A percentile compares a stretch with the other conserved stretches of the same genome.
These are phyloP conservation scores for Orchestia grillus DNA, from an alignment of 1,140 invertebrate genomes.

Conservation along the genomic window DNA sequence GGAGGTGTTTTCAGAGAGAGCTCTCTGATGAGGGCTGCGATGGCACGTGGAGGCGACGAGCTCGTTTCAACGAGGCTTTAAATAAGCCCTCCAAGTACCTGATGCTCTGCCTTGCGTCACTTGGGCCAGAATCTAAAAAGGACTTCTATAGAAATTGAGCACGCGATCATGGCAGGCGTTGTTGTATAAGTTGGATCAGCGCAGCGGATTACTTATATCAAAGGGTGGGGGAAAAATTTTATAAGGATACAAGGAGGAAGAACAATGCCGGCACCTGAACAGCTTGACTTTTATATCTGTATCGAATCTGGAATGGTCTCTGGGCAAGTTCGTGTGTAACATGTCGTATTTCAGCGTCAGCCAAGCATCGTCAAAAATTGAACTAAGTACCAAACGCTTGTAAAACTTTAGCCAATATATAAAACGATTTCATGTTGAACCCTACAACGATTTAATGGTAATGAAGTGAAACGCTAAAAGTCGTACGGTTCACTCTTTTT, in stretches of 20 bases:
- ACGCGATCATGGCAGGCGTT: background rate
- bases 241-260: background rate
- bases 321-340: background rate
- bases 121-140: background rate
- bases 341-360: background rate
- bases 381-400: background rate
- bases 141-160: background rate
- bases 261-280: background rate
- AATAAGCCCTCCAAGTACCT: constrained; percentile 2
- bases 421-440: no score
- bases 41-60: constrained; percentile 15
- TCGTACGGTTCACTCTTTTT: no score
- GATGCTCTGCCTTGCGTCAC: background rate
- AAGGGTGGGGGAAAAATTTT: background rate
- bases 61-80: constrained; percentile 33
- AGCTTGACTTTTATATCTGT: background rate
- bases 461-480: no score
- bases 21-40: background rate
- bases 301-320: background rate
- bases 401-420: no score
- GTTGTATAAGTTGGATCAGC: background rate
- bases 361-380: background rate
- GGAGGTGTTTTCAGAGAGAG: constrained; percentile 13
- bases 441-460: no score
- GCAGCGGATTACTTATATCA: background rate